A percentile compares a stretch with the other conserved stretches of the same genome.
Conservation (phyloP, 2,113 vertebrate genomes). For the Taurulus bubalis region DNA sequence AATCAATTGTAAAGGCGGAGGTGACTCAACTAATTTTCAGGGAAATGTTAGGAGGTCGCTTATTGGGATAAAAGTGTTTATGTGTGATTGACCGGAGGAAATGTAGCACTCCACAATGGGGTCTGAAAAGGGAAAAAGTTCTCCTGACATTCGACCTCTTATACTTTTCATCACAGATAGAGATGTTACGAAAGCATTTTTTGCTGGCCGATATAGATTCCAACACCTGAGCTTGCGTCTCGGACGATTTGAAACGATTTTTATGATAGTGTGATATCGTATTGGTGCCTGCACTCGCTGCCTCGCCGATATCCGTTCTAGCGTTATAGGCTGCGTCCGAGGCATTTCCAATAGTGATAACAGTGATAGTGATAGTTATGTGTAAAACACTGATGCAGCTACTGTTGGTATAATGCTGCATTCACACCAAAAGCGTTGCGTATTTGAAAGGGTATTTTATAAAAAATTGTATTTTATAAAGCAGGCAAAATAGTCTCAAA, state of each 20-base stretch:
- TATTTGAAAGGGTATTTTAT: too few species aligned
- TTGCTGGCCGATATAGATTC: neutral
- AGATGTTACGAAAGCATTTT: too few species aligned
- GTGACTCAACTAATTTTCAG: slow-evolving; percentile 54
- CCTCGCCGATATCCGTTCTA: neutral
- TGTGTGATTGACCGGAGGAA: slow-evolving; percentile 23
- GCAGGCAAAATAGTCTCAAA: too few species aligned
- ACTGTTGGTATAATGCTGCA: slow-evolving; percentile 37
- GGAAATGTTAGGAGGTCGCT: slow-evolving; percentile 49
- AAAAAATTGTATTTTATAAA: too few species aligned
- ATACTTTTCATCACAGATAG: neutral
- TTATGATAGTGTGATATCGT: too few species aligned
- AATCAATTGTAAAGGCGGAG: slow-evolving; percentile 47
- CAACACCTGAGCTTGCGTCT: too few species aligned
- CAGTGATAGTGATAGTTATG: slow-evolving; percentile 30
- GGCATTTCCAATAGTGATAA: neutral
- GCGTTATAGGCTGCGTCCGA: neutral
- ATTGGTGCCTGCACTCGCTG: neutral
- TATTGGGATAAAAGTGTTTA: slow-evolving; percentile 13
- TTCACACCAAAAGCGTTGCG: too few species aligned
- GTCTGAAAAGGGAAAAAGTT: slow-evolving; percentile 5
- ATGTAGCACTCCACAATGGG: neutral
- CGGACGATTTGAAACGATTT: neutral
- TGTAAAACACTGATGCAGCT: slow-evolving; percentile 46
- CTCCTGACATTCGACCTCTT: neutral